These are phyloP conservation scores for Regulus satrapa DNA, from an alignment of 2,113 vertebrate species.

Conservation along the genomic window DNA sequence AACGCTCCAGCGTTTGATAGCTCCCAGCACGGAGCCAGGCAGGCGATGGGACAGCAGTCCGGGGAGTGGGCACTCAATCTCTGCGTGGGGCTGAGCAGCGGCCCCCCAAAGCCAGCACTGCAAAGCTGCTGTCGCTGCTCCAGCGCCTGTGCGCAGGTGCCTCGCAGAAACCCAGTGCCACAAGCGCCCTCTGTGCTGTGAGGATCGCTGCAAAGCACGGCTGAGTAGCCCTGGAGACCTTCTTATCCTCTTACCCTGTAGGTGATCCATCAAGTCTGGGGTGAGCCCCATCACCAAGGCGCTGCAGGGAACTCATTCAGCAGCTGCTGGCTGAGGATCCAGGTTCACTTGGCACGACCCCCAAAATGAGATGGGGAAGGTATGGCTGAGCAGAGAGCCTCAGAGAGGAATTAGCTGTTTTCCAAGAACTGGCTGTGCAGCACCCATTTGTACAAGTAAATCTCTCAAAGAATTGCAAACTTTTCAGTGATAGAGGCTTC, in stretches of 20 bases:
- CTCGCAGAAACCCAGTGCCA: not conserved
- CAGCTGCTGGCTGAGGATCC: not conserved
- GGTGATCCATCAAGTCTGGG: not conserved
- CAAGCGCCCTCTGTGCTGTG: not conserved
- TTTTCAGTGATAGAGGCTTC: not conserved
- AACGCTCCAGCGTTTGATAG: rapidly evolving
- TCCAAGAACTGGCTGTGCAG: not conserved
- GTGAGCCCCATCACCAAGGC: not conserved
- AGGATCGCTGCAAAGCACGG: not conserved
- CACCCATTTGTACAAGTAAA: not conserved
- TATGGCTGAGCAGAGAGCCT: not conserved
- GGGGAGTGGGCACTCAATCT: rapidly evolving
- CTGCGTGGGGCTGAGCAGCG: not conserved
- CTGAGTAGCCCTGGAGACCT: not conserved
- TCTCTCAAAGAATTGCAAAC: not conserved
- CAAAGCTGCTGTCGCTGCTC: not conserved
- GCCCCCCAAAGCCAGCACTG: rapidly evolving
- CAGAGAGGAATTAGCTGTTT: not conserved
- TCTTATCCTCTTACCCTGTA: not conserved
- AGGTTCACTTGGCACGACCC: not conserved
- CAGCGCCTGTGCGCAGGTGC: not conserved
- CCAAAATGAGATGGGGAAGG: not conserved
- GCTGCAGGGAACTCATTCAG: not conserved
- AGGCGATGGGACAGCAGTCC: not conserved
- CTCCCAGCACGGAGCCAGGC: not conserved